A percentile compares a stretch with the other conserved stretches of the same genome.
Evolutionary conservation across 2,888 invertebrate species (phyloP).

Genomic region (Ligdia adustata): DNA sequence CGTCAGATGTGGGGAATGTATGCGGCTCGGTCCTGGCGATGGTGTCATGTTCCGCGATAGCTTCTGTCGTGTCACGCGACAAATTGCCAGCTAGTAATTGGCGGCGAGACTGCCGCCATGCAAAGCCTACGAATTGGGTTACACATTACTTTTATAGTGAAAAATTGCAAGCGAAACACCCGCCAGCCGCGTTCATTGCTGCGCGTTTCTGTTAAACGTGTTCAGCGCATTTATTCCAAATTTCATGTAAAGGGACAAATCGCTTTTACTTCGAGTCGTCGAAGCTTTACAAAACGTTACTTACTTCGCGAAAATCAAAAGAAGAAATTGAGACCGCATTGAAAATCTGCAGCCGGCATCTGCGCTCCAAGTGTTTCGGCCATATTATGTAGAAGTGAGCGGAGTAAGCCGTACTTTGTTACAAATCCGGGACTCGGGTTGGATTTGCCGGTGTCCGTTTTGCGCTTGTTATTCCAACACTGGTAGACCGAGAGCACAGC

Average conservation of each 20-base stretch:
- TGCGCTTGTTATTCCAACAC: conserved; percentile 71
- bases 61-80: conserved; percentile 51
- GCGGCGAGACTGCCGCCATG: conserved; percentile 49
- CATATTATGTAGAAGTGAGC: conserved; percentile 68
- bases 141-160: conserved; percentile 49
- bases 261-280: neutral
- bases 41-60: conserved; percentile 48
- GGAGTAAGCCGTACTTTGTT: conserved; percentile 71
- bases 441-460: conserved; percentile 75
- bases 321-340: conserved; percentile 60
- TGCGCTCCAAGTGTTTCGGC: conserved; percentile 60
- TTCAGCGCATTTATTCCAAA: conserved; percentile 18
- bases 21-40: conserved; percentile 6
- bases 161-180: conserved; percentile 43
- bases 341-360: conserved; percentile 63
- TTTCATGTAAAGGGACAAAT: conserved; percentile 8
- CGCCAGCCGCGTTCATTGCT: conserved; percentile 13
- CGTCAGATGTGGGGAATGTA: conserved; percentile 14
- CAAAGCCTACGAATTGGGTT: conserved; percentile 46
- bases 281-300: conserved; percentile 2
- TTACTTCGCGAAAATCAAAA: conserved; percentile 35
- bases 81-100: conserved; percentile 62
- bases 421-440: conserved; percentile 74
- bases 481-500: conserved; percentile 52
- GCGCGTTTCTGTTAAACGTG: conserved; percentile 21